Conservation (phyloP, 2,113 vertebrate species). For the Dendropsophus ebraccatus region DNA sequence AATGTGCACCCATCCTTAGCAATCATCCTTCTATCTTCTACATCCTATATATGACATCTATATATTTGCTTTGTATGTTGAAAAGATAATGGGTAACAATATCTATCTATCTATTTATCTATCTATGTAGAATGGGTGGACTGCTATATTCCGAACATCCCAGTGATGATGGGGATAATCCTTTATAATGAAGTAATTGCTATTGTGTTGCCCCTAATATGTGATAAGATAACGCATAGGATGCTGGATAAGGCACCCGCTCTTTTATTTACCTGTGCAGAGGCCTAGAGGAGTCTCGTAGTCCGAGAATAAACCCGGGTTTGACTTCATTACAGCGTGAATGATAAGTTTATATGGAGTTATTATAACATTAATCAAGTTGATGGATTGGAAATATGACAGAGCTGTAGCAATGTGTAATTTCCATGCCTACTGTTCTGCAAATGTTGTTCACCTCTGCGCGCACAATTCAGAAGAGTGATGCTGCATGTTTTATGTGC, state of each 20-base stretch:
- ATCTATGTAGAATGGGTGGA: too few species aligned
- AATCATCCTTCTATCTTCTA: too few species aligned
- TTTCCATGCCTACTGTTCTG: conserved; percentile 83
- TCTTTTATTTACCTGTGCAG: conserved; percentile 64
- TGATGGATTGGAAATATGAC: conserved; percentile 85
- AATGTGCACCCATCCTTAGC: too few species aligned
- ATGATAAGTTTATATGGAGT: conserved; percentile 81
- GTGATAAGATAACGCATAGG: conserved; percentile 8
- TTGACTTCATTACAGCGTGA: conserved; percentile 84
- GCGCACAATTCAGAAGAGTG: conserved; percentile 72
- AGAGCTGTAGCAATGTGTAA: conserved; percentile 77
- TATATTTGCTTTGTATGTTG: too few species aligned
- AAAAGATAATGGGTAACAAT: too few species aligned
- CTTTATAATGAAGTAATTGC: not conserved
- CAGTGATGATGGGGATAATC: too few species aligned
- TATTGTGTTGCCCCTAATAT: not conserved
- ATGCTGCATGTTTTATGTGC: conserved; percentile 67
- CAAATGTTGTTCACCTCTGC: conserved; percentile 79
- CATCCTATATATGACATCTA: too few species aligned
- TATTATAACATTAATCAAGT: conserved; percentile 84
- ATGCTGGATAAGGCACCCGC: not conserved
- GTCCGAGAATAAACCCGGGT: conserved; percentile 77
- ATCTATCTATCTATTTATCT: too few species aligned
- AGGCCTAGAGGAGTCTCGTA: conserved; percentile 73
- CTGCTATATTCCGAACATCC: too few species aligned